Conservation (phyloP, 2,113 vertebrate genomes). For the Alosa alosa region DNA sequence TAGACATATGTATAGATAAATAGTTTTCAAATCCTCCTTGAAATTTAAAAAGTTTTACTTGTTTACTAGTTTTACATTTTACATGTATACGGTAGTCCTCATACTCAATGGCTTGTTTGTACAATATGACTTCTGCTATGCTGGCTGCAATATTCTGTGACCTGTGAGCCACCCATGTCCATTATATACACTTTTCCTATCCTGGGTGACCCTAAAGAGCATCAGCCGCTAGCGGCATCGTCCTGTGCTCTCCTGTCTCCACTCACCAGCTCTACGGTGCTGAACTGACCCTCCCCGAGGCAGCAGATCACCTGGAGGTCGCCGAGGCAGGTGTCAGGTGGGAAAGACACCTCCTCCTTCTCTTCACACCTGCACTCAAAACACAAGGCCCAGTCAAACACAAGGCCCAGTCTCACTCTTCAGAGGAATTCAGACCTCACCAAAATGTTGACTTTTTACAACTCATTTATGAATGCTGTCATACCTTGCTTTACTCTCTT, state of each 20-base stretch:
- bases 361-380: conserved; percentile 53
- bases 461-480: not conserved
- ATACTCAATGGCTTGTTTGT: not conserved
- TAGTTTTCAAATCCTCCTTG: too few relatives aligned
- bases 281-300: conserved; percentile 63
- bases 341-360: conserved; percentile 19
- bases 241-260: not conserved
- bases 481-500: conserved; percentile 50
- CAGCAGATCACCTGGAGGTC: conserved; percentile 66
- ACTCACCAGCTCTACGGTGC: conserved; percentile 69
- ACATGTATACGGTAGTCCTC: not conserved
- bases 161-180: not conserved
- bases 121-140: not conserved
- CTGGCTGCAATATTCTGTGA: not conserved
- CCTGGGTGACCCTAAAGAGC: conserved; percentile 1
- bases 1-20: too few relatives aligned
- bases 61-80: not conserved
- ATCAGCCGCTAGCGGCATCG: not conserved
- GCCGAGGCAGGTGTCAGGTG: conserved; percentile 52
- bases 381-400: conserved; percentile 27
- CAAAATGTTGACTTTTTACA: too few relatives aligned
- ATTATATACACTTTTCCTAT: not conserved
- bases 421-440: not conserved
- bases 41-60: conserved; percentile 47
- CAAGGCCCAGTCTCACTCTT: not conserved